A percentile compares a stretch with the other conserved stretches of the same genome.
Conservation (phyloP, 2,797 vertebrate species). For the Fistularia commersonii region DNA sequence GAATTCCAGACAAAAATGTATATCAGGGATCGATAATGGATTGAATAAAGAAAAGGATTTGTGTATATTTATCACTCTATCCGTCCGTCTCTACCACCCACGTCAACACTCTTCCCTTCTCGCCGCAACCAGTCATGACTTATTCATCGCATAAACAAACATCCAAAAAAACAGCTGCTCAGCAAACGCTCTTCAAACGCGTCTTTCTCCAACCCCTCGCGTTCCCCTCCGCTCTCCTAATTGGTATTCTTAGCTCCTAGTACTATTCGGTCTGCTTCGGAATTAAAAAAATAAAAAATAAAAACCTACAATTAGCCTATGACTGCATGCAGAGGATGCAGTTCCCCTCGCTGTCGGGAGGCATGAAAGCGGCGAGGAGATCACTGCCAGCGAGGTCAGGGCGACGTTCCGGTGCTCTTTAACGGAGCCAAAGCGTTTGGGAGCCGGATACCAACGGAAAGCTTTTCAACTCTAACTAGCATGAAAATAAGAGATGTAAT, state of each 20-base stretch:
- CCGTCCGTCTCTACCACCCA: neutral
- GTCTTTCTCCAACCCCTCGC: constrained; percentile 15
- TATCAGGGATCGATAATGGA: no score
- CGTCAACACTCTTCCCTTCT: constrained; percentile 10
- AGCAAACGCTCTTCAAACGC: constrained; percentile 26
- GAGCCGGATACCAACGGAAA: constrained; percentile 29
- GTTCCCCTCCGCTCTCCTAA: constrained; percentile 28
- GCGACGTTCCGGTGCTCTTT: constrained; percentile 11
- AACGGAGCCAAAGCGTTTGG: constrained; percentile 32
- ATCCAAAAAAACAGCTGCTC: constrained; percentile 48
- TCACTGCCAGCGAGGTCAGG: constrained; percentile 51
- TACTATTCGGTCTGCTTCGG: constrained; percentile 45
- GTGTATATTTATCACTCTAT: no score
- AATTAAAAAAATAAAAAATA: constrained; percentile 20
- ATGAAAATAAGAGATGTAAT: constrained; percentile 52
- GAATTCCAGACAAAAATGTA: no score
- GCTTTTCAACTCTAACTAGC: constrained; percentile 35
- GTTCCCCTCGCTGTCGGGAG: constrained; percentile 15
- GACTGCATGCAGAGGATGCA: constrained; percentile 35
- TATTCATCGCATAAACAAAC: constrained; percentile 61
- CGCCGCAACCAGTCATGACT: constrained; percentile 45
- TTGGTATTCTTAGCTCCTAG: constrained; percentile 49
- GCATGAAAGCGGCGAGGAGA: constrained; percentile 43
- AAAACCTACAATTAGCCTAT: constrained; percentile 59
- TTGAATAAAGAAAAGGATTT: no score